Evolutionary conservation across 1,140 invertebrate genomes (phyloP).

Genomic region (Drosophila kikkawai): DNA sequence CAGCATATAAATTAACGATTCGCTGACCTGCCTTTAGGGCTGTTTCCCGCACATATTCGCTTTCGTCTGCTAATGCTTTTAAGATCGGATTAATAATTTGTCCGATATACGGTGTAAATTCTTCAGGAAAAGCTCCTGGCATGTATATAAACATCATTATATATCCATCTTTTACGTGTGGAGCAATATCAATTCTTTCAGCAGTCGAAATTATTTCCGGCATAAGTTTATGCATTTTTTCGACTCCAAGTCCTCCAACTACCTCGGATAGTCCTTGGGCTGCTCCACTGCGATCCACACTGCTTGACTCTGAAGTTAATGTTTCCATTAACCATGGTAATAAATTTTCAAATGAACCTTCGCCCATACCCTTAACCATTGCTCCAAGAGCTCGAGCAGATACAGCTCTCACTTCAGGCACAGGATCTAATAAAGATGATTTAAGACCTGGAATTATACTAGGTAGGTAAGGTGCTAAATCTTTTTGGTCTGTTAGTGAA

Average conservation of each 20-base stretch:
- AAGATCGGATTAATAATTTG: conserved; percentile 99
- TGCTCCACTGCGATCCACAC: conserved; percentile 98
- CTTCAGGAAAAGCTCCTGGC: conserved; percentile 97
- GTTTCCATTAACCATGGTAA: conserved; percentile 99
- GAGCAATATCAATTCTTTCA: conserved; percentile 96
- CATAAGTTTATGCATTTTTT: conserved; percentile 98
- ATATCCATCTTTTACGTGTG: conserved; percentile 99
- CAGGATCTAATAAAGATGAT: conserved; percentile 97
- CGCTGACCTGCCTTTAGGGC: conserved; percentile 98
- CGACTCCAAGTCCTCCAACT: conserved; percentile 97
- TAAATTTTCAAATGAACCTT: conserved; percentile 96
- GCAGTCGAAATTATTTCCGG: conserved; percentile 99
- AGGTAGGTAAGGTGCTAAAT: conserved; percentile 97
- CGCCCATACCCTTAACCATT: conserved; percentile 98
- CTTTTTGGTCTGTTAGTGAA: conserved; percentile 99
- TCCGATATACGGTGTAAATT: conserved; percentile 98
- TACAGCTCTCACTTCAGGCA: conserved; percentile 97
- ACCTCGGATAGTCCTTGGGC: conserved; percentile 98
- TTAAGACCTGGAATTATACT: conserved; percentile 99
- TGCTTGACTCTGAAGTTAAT: conserved; percentile 97
- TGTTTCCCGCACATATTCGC: conserved; percentile 99
- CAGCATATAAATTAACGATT: conserved; percentile 98
- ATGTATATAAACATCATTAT: conserved; percentile 99
- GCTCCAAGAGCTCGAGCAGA: conserved; percentile 97
- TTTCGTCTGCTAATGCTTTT: conserved; percentile 99